Evolutionary conservation across 2,797 vertebrate species (phyloP), one percentile per base, ranked within the genome.

Genomic region (Sitta carolinensis): DNA sequence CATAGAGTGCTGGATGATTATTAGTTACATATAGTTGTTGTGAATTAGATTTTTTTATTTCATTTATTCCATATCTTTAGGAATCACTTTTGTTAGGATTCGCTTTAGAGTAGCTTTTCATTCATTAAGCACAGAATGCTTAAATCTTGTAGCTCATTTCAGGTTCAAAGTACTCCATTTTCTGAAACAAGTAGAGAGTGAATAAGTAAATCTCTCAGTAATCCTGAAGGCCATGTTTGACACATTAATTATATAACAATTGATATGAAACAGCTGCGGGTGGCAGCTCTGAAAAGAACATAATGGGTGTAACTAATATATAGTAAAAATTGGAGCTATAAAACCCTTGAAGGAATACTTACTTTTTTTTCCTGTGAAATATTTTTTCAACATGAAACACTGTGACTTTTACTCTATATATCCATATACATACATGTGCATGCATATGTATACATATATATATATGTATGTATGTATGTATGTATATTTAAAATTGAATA

Each of bases 361-460:
- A 4, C 20, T 52, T 83, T 73, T 84, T 34, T 36, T 36, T 36
- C 4, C 15, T 29, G 5, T 62, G 21, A 92, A 72, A 42, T 7
- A 3, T 68, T 70, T 72, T 25, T 54, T 36, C 23, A 51, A 2
- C 5, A 20, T 34, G 32, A 85, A 74, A 45, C 15, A 23, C 7
- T 75, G 5, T n/a, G 22, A 63, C 4, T 61, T 81, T 74, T 57
- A 67, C 25, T 3, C 15, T 51, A 0, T 34, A 21, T 34, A 43
- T 69, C 7, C 3, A 8, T 30, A 4, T 42, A 2, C 30, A 16
- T 40, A 7, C 16, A 10, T 11, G 8, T 14, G 2, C 10, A 2
- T 25, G 2, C 15, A 20, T 48, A 32, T 2, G 1, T 30, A 25
- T 23, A 45, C 5, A 17, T 12, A 10, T 15, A 10, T 15, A 10